Evolutionary conservation across 2,888 invertebrate species (phyloP).

Genomic region (Automeris io): DNA sequence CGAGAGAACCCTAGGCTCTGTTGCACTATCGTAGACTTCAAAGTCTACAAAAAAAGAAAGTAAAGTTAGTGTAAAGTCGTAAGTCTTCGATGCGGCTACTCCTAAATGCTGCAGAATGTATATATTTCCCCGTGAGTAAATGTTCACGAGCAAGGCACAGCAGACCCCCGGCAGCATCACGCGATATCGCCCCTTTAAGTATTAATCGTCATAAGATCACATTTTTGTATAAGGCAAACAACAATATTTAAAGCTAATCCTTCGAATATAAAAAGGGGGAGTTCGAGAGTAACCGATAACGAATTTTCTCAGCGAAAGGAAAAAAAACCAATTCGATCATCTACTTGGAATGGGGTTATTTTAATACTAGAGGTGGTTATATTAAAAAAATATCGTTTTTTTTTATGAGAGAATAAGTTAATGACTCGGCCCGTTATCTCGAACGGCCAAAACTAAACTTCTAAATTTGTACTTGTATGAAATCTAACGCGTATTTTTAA

Average conservation of each 20-base stretch:
- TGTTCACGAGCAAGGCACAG: not conserved
- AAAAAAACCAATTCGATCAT: slow-evolving; percentile 22
- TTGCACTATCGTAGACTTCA: too few relatives aligned
- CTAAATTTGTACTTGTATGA: slow-evolving; percentile 69
- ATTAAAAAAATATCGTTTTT: slow-evolving; percentile 29
- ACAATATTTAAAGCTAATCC: slow-evolving; percentile 76
- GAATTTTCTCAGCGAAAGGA: slow-evolving; percentile 24
- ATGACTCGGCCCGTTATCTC: slow-evolving; percentile 40
- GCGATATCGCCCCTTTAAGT: slow-evolving; percentile 59
- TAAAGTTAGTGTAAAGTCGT: too few relatives aligned
- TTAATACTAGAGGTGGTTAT: slow-evolving; percentile 44
- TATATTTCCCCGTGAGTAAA: too few relatives aligned
- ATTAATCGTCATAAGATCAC: slow-evolving; percentile 76
- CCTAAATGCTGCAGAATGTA: too few relatives aligned
- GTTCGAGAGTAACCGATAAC: slow-evolving; percentile 52
- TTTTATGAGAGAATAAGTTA: slow-evolving; percentile 30
- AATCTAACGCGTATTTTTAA: slow-evolving; percentile 47
- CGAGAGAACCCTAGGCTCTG: too few relatives aligned
- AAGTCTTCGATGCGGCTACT: too few relatives aligned
- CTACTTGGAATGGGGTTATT: slow-evolving; percentile 49
- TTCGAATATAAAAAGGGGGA: slow-evolving; percentile 47
- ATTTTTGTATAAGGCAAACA: slow-evolving; percentile 76
- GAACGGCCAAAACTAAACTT: slow-evolving; percentile 42
- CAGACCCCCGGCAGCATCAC: slow-evolving; percentile 36
- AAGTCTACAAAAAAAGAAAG: too few relatives aligned